These are phyloP conservation scores for Anneissia japonica DNA, from an alignment of 35 echinoderm and acorn worm genomes.

Conservation along the genomic window DNA sequence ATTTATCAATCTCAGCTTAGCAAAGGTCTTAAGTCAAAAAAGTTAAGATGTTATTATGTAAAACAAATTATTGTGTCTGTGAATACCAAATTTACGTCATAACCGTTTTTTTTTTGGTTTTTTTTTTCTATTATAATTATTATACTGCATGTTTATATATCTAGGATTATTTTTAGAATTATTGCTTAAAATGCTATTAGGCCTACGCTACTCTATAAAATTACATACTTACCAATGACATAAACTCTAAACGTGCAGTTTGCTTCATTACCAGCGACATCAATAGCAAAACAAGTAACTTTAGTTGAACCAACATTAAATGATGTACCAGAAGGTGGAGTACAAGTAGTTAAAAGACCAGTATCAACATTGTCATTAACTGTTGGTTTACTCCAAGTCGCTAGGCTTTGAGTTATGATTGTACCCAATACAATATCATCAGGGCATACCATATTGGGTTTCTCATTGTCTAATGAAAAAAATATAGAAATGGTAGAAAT, in stretches of 20 bases:
- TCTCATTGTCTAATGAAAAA: neutral
- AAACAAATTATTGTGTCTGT: too few relatives aligned
- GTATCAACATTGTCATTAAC: neutral
- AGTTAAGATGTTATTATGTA: too few relatives aligned
- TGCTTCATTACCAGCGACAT: neutral
- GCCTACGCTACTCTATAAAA: too few relatives aligned
- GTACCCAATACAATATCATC: neutral
- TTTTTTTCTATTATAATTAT: too few relatives aligned
- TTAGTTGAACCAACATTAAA: neutral
- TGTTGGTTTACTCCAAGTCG: neutral
- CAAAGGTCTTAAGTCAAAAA: too few relatives aligned
- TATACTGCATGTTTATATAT: too few relatives aligned
- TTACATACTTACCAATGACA: neutral
- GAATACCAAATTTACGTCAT: too few relatives aligned
- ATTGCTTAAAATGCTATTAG: too few relatives aligned
- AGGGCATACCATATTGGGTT: neutral
- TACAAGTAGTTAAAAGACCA: neutral
- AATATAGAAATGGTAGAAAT: too few relatives aligned
- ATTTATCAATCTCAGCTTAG: too few relatives aligned
- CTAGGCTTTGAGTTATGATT: neutral
- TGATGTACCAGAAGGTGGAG: neutral
- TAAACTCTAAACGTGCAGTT: neutral
- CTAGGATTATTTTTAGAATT: too few relatives aligned
- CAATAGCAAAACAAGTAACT: neutral
- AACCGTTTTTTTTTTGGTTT: too few relatives aligned